Evolutionary conservation across 2,113 vertebrate genomes (phyloP).

Genomic region (Mesitornis unicolor): DNA sequence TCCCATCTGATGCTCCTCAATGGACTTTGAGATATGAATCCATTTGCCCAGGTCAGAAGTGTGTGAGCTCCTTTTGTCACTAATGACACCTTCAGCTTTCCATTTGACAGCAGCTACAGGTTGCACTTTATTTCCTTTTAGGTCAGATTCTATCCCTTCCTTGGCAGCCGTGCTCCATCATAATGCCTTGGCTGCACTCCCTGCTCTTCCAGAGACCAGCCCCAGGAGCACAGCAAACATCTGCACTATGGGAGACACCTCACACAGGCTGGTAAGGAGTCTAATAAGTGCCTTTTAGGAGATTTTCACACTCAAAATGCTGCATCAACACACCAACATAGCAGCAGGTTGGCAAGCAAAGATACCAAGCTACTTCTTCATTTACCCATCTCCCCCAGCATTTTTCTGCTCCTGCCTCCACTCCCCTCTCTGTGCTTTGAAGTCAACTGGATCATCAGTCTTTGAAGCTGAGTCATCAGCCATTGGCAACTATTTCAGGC

Average conservation of each 20-base stretch:
- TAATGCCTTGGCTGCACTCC: neutral
- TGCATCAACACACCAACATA: neutral
- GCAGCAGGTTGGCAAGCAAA: neutral
- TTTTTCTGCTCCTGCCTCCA: neutral
- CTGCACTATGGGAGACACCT: neutral
- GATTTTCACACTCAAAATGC: neutral
- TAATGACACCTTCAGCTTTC: neutral
- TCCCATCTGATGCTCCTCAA: neutral
- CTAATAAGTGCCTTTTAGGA: neutral
- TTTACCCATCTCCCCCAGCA: neutral
- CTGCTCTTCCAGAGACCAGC: neutral
- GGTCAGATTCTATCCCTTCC: neutral
- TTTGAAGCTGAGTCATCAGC: neutral
- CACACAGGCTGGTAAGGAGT: neutral
- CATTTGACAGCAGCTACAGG: neutral
- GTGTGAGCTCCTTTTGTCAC: neutral
- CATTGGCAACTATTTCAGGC: neutral
- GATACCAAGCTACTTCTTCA: neutral
- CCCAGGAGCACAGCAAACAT: neutral
- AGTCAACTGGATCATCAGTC: neutral
- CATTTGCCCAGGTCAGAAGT: neutral
- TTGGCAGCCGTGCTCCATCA: rapidly evolving
- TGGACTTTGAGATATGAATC: neutral
- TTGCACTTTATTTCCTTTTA: neutral
- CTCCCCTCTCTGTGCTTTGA: neutral